Conservation (phyloP, 2,113 vertebrate species). For the Hemiscyllium ocellatum region DNA sequence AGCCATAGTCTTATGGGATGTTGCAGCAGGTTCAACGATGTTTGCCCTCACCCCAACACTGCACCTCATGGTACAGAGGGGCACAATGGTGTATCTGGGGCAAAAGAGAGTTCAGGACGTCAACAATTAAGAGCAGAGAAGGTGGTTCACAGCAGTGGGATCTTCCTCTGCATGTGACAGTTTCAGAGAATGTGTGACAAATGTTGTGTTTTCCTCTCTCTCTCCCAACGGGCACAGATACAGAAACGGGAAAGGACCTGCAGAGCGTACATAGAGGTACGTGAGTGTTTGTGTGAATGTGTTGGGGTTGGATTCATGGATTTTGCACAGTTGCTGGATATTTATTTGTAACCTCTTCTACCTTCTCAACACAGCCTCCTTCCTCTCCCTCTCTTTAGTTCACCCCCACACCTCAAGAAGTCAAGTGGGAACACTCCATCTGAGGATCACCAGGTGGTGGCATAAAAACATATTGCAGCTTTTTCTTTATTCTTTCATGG, state of each 20-base stretch:
- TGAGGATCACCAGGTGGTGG: neutral
- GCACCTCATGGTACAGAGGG: neutral
- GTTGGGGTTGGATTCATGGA: neutral
- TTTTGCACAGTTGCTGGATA: too few relatives aligned
- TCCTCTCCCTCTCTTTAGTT: neutral
- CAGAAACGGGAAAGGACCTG: slow-evolving; percentile 85
- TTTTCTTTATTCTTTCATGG: neutral
- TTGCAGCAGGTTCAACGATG: neutral
- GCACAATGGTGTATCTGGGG: neutral
- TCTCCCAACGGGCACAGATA: slow-evolving; percentile 55
- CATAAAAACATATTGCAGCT: too few relatives aligned
- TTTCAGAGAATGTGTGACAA: neutral
- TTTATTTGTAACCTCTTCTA: neutral
- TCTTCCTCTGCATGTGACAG: neutral
- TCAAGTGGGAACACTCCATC: neutral
- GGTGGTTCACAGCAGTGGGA: neutral
- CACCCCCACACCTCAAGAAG: neutral
- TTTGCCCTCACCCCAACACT: too few relatives aligned
- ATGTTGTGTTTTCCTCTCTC: neutral
- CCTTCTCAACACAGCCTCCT: neutral
- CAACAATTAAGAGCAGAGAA: neutral
- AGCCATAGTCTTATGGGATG: neutral
- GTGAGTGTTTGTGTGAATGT: neutral
- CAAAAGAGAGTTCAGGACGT: neutral
- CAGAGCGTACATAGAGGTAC: slow-evolving; percentile 86